These are phyloP conservation scores for Leptothorax acervorum DNA, from an alignment of 2,888 invertebrate species.

Conservation along the genomic window DNA sequence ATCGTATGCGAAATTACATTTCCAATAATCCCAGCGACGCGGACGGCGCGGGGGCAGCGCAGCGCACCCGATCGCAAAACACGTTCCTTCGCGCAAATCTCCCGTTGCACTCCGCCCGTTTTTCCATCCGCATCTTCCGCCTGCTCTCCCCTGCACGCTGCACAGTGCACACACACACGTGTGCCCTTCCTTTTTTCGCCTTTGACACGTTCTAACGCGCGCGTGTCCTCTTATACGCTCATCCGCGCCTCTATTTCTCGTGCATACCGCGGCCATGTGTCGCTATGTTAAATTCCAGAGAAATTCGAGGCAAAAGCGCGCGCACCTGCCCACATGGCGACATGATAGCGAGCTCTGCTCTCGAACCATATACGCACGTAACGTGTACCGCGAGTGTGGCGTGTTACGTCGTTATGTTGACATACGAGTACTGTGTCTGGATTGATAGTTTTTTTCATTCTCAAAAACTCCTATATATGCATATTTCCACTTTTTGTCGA, in stretches of 20 bases:
- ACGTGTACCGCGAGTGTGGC: conserved; percentile 15
- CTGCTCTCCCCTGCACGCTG: no score
- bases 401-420: conserved; percentile 17
- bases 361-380: conserved; percentile 35
- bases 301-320: conserved; percentile 51
- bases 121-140: conserved; percentile 30
- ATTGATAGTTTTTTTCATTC: conserved; percentile 24
- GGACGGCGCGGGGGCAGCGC: not conserved
- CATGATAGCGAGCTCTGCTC: conserved; percentile 36
- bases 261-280: conserved; percentile 8
- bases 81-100: conserved; percentile 68
- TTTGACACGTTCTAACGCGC: conserved; percentile 40
- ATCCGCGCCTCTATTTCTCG: conserved; percentile 34
- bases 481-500: not conserved
- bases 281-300: conserved; percentile 55
- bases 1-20: conserved; percentile 71
- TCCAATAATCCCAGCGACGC: conserved; percentile 71
- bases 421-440: not conserved
- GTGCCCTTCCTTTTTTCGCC: conserved; percentile 32
- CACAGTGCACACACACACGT: not conserved
- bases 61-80: conserved; percentile 66
- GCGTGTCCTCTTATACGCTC: conserved; percentile 19
- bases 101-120: conserved; percentile 41
- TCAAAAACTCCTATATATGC: not conserved
- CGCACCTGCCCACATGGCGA: conserved; percentile 33